Conservation (phyloP, 1,140 invertebrate genomes). For the Polypedilum pembai region DNA sequence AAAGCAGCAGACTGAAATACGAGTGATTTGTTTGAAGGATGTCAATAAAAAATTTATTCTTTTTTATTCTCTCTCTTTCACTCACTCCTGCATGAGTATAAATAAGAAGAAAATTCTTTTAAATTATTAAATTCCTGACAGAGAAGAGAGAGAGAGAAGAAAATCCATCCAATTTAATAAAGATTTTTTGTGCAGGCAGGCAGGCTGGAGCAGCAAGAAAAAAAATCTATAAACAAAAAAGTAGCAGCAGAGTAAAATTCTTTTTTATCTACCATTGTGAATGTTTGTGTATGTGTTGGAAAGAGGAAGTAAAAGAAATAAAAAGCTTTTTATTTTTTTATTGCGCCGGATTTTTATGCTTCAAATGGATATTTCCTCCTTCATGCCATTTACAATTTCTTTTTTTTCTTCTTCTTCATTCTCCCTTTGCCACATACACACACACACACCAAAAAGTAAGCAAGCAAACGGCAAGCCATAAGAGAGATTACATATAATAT, state of each 20-base stretch:
- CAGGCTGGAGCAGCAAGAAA: neutral
- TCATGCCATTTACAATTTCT: neutral
- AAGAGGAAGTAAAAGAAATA: neutral
- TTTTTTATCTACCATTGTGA: neutral
- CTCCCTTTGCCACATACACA: neutral
- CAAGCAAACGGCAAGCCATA: neutral
- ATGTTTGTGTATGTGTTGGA: neutral
- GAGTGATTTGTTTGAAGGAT: too few relatives aligned
- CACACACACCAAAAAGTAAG: neutral
- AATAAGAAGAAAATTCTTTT: neutral
- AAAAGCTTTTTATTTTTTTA: constrained; percentile 27
- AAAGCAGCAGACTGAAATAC: too few relatives aligned
- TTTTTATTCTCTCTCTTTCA: too few relatives aligned
- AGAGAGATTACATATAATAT: constrained; percentile 14
- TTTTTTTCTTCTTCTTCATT: neutral
- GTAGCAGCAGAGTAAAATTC: too few relatives aligned
- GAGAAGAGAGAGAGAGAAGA: neutral
- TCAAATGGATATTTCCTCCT: constrained; percentile 28
- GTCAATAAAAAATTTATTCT: too few relatives aligned
- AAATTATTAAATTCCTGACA: constrained; percentile 15
- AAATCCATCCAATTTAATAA: constrained; percentile 27
- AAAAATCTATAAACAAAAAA: constrained; percentile 12
- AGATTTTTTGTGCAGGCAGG: neutral
- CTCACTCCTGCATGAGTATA: too few relatives aligned
- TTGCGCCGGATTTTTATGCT: constrained; percentile 9